Evolutionary conservation across 1,140 invertebrate genomes (phyloP), one percentile per base, ranked within the genome.

Genomic region (Lepidostoma basale): DNA sequence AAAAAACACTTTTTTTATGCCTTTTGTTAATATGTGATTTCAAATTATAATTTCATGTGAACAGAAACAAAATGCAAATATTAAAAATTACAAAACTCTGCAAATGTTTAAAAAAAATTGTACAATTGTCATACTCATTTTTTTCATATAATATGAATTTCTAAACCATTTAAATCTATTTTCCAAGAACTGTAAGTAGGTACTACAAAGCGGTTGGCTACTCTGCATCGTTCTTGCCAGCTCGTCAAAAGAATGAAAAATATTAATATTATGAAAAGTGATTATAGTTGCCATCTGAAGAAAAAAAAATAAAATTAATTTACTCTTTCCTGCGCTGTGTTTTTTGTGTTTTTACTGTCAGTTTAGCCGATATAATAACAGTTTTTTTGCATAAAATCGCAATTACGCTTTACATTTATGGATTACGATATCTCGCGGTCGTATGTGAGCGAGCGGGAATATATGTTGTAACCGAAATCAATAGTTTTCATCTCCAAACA

Each of bases 341-440:
- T 67, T 67, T 67, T 59, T 67, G 64, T 67, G 64, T 67, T 67
- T 66, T 67, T 67, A 59, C 64, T 67, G 64, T 67, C 64, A 67
- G 64, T 67, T 67, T 60, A 39, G 64, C 64, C 64, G 64, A 67
- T 67, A 59, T 44, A 67, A 33, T 59, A 52, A 67, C 54, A 67
- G 26, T 45, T 30, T 67, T 59, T 67, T 60, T 60, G 42, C 54
- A 54, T 26, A 59, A 47, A 47, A 36, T 20, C 52, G 39, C 6
- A 30, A 49, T 28, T 42, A 47, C 26, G 47, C 33, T 36, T 33
- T 16, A 40, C 54, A 59, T 67, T 67, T 67, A 67, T 67, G 64
- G 64, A 67, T 59, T 60, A 59, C 64, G 64, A 67, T 49, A 54
- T 36, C 42, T 59, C 40, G 30, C 22, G 42, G 33, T 39, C 40